Evolutionary conservation across 2,888 invertebrate genomes (phyloP).

Genomic region (Sarcophaga carnaria): DNA sequence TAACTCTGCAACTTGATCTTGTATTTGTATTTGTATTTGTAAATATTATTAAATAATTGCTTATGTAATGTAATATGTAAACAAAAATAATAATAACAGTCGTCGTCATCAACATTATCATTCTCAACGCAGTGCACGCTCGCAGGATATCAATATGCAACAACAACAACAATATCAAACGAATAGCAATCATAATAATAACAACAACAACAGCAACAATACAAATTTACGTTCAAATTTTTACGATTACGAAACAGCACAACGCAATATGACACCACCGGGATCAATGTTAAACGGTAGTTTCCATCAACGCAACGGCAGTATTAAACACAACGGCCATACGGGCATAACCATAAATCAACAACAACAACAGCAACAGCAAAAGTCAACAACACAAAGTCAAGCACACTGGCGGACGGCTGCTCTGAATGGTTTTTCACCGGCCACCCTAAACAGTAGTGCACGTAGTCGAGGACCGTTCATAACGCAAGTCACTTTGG

Average conservation of each 20-base stretch:
- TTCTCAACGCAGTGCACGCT: conserved; percentile 84
- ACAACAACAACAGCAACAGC: conserved; percentile 77
- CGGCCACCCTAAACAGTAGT: conserved; percentile 79
- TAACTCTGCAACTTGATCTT: conserved; percentile 43
- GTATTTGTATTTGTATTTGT: conserved; percentile 32
- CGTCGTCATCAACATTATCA: conserved; percentile 87
- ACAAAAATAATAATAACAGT: conserved; percentile 78
- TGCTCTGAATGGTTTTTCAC: conserved; percentile 79
- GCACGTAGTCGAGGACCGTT: conserved; percentile 84
- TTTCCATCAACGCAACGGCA: conserved; percentile 72
- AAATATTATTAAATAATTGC: conserved; percentile 47
- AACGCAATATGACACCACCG: conserved; percentile 82
- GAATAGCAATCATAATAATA: conserved; percentile 57
- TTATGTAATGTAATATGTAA: conserved; percentile 11
- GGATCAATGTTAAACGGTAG: conserved; percentile 70
- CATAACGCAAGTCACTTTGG: conserved; percentile 84
- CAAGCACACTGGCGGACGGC: conserved; percentile 81
- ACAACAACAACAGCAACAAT: conserved; percentile 38
- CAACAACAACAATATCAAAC: conserved; percentile 73
- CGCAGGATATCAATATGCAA: conserved; percentile 83
- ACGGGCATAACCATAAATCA: conserved; percentile 75
- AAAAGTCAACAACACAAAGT: conserved; percentile 74
- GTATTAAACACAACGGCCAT: conserved; percentile 78
- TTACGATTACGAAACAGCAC: conserved; percentile 92
- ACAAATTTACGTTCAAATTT: conserved; percentile 86